Evolutionary conservation across 2,113 vertebrate genomes (phyloP).

Genomic region (Collichthys lucidus): DNA sequence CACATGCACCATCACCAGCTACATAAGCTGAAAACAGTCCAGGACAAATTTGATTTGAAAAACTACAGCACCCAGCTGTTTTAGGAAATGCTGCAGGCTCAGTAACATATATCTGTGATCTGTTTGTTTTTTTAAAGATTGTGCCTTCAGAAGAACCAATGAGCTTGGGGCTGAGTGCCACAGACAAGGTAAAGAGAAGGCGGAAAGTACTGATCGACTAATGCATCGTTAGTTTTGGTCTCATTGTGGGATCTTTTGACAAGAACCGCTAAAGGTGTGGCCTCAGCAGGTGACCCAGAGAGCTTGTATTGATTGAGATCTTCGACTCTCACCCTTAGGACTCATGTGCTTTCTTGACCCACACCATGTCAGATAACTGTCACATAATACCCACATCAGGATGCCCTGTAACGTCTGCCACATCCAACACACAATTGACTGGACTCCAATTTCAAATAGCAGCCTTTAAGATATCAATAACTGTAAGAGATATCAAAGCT

Average conservation of each 20-base stretch:
- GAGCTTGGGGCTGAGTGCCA: not conserved
- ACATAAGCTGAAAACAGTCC: not conserved
- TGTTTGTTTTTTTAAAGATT: too few relatives aligned
- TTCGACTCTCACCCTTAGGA: slow-evolving; percentile 1
- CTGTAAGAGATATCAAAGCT: slow-evolving; percentile 47
- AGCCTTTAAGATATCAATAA: slow-evolving; percentile 36
- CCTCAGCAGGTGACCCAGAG: not conserved
- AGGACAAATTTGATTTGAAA: not conserved
- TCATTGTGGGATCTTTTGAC: not conserved
- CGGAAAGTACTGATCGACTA: not conserved
- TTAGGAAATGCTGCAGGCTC: too few relatives aligned
- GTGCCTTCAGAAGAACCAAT: too few relatives aligned
- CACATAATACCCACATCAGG: slow-evolving; percentile 21
- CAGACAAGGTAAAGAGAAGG: too few relatives aligned
- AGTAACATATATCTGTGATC: too few relatives aligned
- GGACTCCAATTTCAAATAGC: slow-evolving; percentile 41
- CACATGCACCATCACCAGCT: not conserved
- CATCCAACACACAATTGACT: slow-evolving; percentile 19
- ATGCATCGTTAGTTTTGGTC: not conserved
- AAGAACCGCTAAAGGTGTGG: not conserved
- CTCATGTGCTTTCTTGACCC: slow-evolving; percentile 17
- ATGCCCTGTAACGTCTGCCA: slow-evolving; percentile 25
- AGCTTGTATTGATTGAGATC: not conserved
- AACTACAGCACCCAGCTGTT: not conserved
- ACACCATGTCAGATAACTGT: slow-evolving; percentile 32